Base-by-base conservation (phyloP, 2,113 vertebrate genomes). In the Sterna hirundo region DNA sequence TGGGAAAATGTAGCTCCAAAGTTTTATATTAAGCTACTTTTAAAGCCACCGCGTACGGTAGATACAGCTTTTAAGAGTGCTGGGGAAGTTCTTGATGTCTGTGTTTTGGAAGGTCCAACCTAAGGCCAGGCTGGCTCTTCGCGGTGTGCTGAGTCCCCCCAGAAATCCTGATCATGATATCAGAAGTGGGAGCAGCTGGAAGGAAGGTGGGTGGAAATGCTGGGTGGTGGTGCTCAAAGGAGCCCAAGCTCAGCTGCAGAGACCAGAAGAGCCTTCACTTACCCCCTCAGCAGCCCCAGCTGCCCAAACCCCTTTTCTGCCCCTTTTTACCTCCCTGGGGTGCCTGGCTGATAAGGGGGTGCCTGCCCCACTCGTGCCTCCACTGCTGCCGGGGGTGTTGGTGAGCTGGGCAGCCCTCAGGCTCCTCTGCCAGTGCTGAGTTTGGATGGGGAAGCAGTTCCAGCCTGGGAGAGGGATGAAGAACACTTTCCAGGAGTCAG, bases 381-480 rank as follows among this genome's bases (percentile, higher is more conserved):
- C 46, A 4, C 11, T n/a, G 36, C 25, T 58, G 30, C 9, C 3
- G 0, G 15, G 25, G 27, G 5, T 16, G 42, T 17, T 1, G 2
- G 47, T 49, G 26, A 54, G 19, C 58, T 9, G 1, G 5, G 54
- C 21, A 81, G 20, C 25, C 20, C 40, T n/a, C 60, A 13, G 21
- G 18, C 27, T 70, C 32, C 21, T 51, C 64, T 77, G 55, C 10
- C 42, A 76, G 32, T 27, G 10, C 36, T 65, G 44, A n/a, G 5
- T 58, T 64, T 30, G 32, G 64, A 18, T n/a, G 32, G 23, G 25
- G 20, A 78, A 78, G 51, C 25, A 61, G 18, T 22, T 77, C 62
- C 49, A 57, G 49, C n/a, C 76, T 26, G 27, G 32, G 34, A 7
- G 3, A 77, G 13, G 36, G 15, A 23, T 40, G 19, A 51, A 55